Base-by-base conservation (phyloP, 1,140 invertebrate species). In the Tetranychus urticae region DNA sequence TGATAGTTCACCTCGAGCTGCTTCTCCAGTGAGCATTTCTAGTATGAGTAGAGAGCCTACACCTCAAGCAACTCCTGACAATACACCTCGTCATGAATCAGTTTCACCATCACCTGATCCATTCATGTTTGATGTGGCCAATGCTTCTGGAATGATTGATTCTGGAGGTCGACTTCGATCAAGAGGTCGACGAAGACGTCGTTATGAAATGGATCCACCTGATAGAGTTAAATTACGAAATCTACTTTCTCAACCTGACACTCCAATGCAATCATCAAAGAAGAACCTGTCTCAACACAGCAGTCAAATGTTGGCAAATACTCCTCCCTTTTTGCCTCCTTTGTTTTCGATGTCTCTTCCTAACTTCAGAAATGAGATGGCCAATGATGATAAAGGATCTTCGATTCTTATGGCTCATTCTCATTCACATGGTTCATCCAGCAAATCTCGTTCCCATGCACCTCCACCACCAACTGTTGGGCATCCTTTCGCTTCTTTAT, bases 11-110 rank as follows among this genome's bases (percentile, higher is more conserved):
- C 63, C 63, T 12, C 45, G 61, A 55, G 46, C 60, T 42, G n/a
- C 39, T 35, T 58, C 63, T 31, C 63, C 63, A 5, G 31, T 47
- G 1, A 59, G 56, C 35, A 33, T 62, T 5, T 62, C 60, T 2
- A 62, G 60, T 59, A 54, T 62, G 23, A 67, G 67, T 61, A 54
- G 65, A 5, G 67, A 67, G 55, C 55, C 64, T 4, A 59, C 68
- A n/a, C 78, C 74, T 67, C 79, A 77, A 64, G 76, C 77, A 60
- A 74, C 78, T 23, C 74, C 75, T 59, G 78, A 72, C 65, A 64
- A 68, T 13, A 73, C 69, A 42, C 66, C 65, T 4, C 34, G 57
- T 13, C 59, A 58, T 63, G 56, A 59, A 58, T 66, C 47, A 4
- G 62, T 65, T 74, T 69, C 62, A 72, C 73, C 10, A 68, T 63